Conservation (phyloP, 2,113 vertebrate species). For the Prietella phreatophila region DNA sequence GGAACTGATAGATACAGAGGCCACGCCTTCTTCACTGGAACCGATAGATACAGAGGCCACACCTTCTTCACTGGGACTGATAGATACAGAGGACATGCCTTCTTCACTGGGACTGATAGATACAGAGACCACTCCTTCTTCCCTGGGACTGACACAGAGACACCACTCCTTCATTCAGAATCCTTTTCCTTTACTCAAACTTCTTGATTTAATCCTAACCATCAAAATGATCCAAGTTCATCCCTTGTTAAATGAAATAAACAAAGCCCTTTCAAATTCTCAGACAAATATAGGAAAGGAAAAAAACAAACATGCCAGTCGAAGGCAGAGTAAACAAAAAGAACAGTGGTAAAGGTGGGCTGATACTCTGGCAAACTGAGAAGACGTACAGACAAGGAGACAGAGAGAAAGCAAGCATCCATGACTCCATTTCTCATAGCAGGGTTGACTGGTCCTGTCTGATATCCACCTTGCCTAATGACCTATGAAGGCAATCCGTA, state of each 20-base stretch:
- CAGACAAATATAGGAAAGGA: neutral
- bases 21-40: neutral
- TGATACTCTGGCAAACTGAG: neutral
- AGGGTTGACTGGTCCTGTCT: slow-evolving; percentile 57
- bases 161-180: neutral
- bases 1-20: neutral
- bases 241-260: neutral
- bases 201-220: neutral
- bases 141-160: neutral
- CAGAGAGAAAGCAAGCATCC: neutral
- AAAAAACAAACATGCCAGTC: neutral
- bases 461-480: slow-evolving; percentile 70
- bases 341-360: neutral
- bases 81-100: neutral
- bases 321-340: slow-evolving; percentile 2
- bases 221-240: neutral
- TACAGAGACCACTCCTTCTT: neutral
- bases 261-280: neutral
- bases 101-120: neutral
- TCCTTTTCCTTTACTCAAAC: neutral
- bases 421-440: slow-evolving; percentile 63
- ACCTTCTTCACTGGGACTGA: neutral
- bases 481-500: slow-evolving; percentile 70
- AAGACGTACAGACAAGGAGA: neutral
- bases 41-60: neutral